Evolutionary conservation across 1,140 invertebrate species (phyloP).

Genomic region (Drosophila triauraria): DNA sequence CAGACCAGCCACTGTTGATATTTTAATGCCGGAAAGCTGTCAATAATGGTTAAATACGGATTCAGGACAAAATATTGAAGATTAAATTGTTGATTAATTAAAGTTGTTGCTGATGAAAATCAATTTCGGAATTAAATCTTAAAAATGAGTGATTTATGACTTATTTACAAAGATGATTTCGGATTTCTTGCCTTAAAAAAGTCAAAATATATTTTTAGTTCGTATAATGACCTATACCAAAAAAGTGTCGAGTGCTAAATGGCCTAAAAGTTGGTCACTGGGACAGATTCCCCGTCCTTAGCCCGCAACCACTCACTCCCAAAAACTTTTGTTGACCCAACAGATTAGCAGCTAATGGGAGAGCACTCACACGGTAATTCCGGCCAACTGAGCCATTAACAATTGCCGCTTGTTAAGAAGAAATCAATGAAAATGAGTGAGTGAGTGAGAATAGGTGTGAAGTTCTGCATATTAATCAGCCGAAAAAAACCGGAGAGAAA

Average conservation of each 20-base stretch:
- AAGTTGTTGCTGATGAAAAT: background rate
- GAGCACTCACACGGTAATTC: conserved; percentile 35
- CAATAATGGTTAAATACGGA: background rate
- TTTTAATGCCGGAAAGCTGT: background rate
- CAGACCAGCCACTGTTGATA: background rate
- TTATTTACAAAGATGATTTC: background rate
- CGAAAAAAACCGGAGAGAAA: background rate
- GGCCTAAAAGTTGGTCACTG: conserved; percentile 67
- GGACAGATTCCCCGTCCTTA: conserved; percentile 36
- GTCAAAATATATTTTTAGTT: conserved; percentile 1
- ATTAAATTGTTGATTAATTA: background rate
- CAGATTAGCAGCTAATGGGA: conserved; percentile 71
- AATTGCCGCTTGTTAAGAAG: conserved; percentile 68
- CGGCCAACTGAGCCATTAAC: conserved; percentile 43
- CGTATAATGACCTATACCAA: conserved; percentile 73
- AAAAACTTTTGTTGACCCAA: conserved; percentile 69
- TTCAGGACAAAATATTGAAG: background rate
- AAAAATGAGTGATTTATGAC: too few relatives aligned
- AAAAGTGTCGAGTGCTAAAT: conserved; percentile 61
- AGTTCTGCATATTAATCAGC: conserved; percentile 69
- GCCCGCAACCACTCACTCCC: background rate
- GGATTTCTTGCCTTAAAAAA: background rate
- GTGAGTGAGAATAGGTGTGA: conserved; percentile 53
- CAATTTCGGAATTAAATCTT: background rate
- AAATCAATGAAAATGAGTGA: conserved; percentile 20